Percentiles rank a stretch among this genome's conserved stretches.
Evolutionary conservation across 2,888 invertebrate genomes (phyloP).

Genomic region (Hemicrepidius hirtus): DNA sequence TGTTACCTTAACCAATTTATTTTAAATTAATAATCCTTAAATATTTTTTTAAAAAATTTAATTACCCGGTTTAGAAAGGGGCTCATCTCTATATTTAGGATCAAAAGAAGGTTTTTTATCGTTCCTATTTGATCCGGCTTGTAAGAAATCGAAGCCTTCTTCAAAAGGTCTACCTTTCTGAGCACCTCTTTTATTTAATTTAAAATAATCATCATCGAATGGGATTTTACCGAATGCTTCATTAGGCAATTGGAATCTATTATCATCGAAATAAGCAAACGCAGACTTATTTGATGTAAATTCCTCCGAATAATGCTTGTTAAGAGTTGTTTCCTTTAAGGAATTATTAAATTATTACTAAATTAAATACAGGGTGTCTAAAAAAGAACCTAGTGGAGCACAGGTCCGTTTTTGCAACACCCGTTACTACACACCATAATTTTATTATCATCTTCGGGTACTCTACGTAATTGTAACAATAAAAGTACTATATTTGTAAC

Average conservation of each 20-base stretch:
- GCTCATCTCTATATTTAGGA: constrained; percentile 54
- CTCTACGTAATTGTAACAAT: constrained; percentile 53
- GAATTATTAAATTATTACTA: too few species aligned
- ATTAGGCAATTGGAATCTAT: constrained; percentile 34
- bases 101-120: neutral
- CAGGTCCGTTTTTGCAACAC: neutral
- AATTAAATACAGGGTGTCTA: too few species aligned
- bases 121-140: neutral
- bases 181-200: neutral
- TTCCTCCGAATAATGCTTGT: constrained; percentile 12
- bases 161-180: neutral
- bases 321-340: constrained; percentile 23
- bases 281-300: neutral
- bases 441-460: constrained; percentile 45
- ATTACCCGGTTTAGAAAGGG: too few species aligned
- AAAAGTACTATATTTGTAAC: constrained; percentile 51
- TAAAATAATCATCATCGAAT: constrained; percentile 15
- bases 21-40: too few species aligned
- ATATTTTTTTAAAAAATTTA: too few species aligned
- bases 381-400: too few species aligned
- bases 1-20: constrained; percentile 37
- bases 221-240: neutral
- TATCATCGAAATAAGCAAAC: constrained; percentile 41
- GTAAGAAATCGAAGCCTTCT: neutral
- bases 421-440: constrained; percentile 38